Base-by-base conservation (phyloP, 2,113 vertebrate genomes). In the Seriola aureovittata region DNA sequence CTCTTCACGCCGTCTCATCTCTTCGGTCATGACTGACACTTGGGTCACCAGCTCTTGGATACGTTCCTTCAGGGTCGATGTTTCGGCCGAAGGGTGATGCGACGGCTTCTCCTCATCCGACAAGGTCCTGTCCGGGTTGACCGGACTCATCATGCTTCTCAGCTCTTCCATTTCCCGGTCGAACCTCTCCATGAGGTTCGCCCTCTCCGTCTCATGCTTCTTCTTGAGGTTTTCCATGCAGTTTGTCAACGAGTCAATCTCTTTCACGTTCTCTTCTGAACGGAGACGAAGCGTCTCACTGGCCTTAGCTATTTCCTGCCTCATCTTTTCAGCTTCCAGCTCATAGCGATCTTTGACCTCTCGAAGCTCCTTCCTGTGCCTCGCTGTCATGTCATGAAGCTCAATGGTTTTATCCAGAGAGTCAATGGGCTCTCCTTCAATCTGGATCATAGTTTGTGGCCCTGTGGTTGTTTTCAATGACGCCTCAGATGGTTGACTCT, bases 191-290 rank as follows among this genome's bases (percentile, higher is more conserved):
- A 85, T 40, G 25, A 96, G 90, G 55, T 57, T 36, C 2, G 52
- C 66, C 32, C 78, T 90, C 58, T 96, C 95, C 4, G 25, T 21
- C 48, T 95, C 90, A 0, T 96, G 93, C 82, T 94, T 89, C 76
- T 86, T 92, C 89, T 94, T 89, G 54, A 96, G 88, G 75, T 93
- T 93, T 82, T 96, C 95, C 93, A 96, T 94, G 86, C 91, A 95
- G 75, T 83, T 36, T 0, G 91, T 95, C 82, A 96, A 50, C 0
- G 90, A 94, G 80, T 95, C 89, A 0, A 94, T 94, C 85, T 96
- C 94, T 71, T 93, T 94, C 6, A 93, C 85, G 3, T 94, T 95
- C 75, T 96, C 95, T 64, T 95, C 94, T 8, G 94, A 92, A 16
- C 46, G 58, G 50, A 94, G 72, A 19, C 68, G 83, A 16, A 96